Evolutionary conservation across 2,888 invertebrate species (phyloP), one percentile per base, ranked within the genome.

Genomic region (Megastigmus dorsalis): DNA sequence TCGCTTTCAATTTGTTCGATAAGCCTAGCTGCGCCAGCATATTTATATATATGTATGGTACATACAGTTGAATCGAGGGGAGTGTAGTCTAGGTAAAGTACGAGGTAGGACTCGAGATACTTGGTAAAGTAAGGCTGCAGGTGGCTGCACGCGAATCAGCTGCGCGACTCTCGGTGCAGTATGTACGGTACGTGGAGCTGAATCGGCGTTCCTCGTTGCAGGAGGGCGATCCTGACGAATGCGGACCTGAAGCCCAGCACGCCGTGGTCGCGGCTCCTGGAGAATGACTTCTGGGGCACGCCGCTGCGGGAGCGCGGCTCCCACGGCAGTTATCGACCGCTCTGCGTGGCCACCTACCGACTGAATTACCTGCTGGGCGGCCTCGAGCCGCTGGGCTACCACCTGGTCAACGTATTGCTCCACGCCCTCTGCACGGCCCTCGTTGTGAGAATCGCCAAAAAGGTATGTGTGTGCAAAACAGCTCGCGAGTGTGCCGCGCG

Each of bases 261-360:
- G 76, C 93, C 97, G 74, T 92, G 97, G 91, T 91, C 91, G 81
- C 92, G 93, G 80, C 91, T 97, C 82, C 93, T 97, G 86, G 92
- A 92, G 88, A 94, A 98, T 90, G 98, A 99, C 90, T 99, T 98
- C 90, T 99, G 99, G 99, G 99, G 98, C 60, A 98, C 98, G 48
- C 96, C 97, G 74, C 90, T 99, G 82, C 92, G 92, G 80, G 96
- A 97, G 89, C 92, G 93, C 78, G 98, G 98, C 63, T 97, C 97
- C 13, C 98, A 99, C 90, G 98, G 98, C 84, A 98, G 98, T 69
- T 99, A 97, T 90, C 92, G 99, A 38, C 98, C 98, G 62, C 90
- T 99, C 82, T 95, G 95, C 88, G 95, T 96, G 79, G 93, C 96
- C 78, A 93, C 95, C 80, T 97, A 95, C 90, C 93, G 97, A 81